Base-by-base conservation (phyloP, 2,797 vertebrate genomes). In the Melanitta fusca region DNA sequence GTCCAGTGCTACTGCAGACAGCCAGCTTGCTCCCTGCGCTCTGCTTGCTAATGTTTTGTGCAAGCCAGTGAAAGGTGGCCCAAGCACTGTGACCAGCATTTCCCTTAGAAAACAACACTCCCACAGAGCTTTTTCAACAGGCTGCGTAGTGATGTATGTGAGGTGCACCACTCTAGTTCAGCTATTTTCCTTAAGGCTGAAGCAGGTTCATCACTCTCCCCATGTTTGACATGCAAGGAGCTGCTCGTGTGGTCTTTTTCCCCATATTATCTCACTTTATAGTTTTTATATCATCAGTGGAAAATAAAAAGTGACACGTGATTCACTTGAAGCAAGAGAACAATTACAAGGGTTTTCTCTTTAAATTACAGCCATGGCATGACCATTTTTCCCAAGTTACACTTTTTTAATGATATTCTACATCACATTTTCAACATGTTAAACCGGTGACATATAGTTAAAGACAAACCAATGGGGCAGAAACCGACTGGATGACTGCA, bases 161-260 rank as follows among this genome's bases (percentile, higher is more conserved):
- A 51, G 53, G 27, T 14, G 32, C 39, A 5, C 0, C 0, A 0
- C 15, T 41, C 30, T 21, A 41, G 12, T 1, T 3, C 0, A 1
- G 4, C 19, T 30, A 4, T 6, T 70, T 54, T 62, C 32, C 7
- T 36, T 24, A 27, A 58, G 39, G 20, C 17, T 15, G n/a, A n/a
- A 85, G 53, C 24, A 77, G 79, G 77, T 41, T 72, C 36, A 28
- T 32, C 28, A n/a, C 34, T 36, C 43, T 43, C 38, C 39, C 51
- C 5, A 4, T 30, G 45, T 82, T 71, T 54, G 62, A 64, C 39
- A 8, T 1, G 2, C 65, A 58, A 65, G 32, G 28, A 51, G 5
- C 39, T 32, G 30, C 77, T 77, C 32, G 2, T 34, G 10, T 19
- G 20, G 61, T 91, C 4, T 0, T 54, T 62, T 56, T 34, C 27